phyloP scores from a whole-genome alignment of 2,888 invertebrate genomes.

The Eristalinus aeneus region DNA sequence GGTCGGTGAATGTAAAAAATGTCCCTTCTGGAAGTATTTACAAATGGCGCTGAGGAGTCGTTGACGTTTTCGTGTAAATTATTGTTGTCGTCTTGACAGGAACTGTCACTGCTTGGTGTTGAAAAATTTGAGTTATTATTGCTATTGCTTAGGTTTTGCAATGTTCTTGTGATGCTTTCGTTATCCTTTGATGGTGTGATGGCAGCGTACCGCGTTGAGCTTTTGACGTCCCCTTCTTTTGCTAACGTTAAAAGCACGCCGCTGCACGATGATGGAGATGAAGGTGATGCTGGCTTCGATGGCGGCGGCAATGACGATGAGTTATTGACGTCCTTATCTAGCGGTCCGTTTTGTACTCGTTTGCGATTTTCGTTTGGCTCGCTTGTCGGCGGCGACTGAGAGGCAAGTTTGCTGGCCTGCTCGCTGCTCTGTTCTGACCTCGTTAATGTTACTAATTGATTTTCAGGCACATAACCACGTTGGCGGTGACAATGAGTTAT shows the following conservation, averaged over 20 bases:
- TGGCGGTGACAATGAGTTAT: slow-evolving; percentile 20
- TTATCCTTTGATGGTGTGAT: slow-evolving; percentile 14
- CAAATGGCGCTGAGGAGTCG: slow-evolving; percentile 24
- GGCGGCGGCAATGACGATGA: slow-evolving; percentile 13
- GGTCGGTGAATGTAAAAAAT: slow-evolving; percentile 54
- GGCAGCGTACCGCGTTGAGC: neutral
- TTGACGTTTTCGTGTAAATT: slow-evolving; percentile 6
- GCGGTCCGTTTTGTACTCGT: neutral
- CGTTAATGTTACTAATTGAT: slow-evolving; percentile 54
- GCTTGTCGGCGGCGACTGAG: slow-evolving; percentile 15
- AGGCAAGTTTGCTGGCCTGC: slow-evolving; percentile 3
- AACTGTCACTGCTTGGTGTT: slow-evolving; percentile 42
- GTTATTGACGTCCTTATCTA: slow-evolving; percentile 36
- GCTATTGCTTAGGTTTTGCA: slow-evolving; percentile 28
- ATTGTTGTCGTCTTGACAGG: slow-evolving; percentile 36
- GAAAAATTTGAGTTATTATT: slow-evolving; percentile 43
- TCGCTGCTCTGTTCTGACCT: slow-evolving; percentile 13
- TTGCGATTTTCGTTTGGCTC: neutral
- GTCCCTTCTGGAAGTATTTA: slow-evolving; percentile 45
- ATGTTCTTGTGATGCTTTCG: slow-evolving; percentile 31
- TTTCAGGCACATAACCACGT: slow-evolving; percentile 42
- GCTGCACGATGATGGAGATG: neutral
- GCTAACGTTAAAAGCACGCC: neutral
- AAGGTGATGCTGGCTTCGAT: neutral
- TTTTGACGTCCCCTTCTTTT: neutral